Conservation (phyloP, 2,113 vertebrate species). For the Ranitomeya variabilis region DNA sequence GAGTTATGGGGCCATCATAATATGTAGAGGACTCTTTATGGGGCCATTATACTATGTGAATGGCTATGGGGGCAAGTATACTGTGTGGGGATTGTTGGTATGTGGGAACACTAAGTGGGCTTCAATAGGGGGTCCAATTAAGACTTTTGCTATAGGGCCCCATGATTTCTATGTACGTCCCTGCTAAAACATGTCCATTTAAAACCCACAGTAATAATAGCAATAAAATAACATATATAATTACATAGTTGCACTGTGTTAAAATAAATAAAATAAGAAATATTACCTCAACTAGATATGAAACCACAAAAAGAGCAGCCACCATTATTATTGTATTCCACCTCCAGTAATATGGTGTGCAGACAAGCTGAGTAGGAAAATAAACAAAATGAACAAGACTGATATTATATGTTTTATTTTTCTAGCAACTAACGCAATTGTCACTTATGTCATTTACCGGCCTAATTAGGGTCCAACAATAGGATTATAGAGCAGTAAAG, state of each 20-base stretch:
- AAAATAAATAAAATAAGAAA: neutral
- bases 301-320: slow-evolving; percentile 30
- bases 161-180: too few species aligned
- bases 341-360: slow-evolving; percentile 51
- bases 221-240: neutral
- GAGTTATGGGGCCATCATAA: too few species aligned
- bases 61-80: too few species aligned
- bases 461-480: neutral
- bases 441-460: neutral
- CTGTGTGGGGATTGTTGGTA: too few species aligned
- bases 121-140: too few species aligned
- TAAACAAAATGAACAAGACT: neutral
- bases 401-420: neutral
- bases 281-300: slow-evolving; percentile 40
- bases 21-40: too few species aligned
- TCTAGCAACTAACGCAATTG: neutral
- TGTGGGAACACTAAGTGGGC: too few species aligned
- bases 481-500: too few species aligned
- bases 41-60: too few species aligned
- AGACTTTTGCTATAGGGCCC: too few species aligned
- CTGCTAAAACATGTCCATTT: too few species aligned
- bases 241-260: neutral
- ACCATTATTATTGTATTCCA: slow-evolving; percentile 9
- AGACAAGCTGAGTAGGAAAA: slow-evolving; percentile 34
- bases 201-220: neutral